Base-by-base conservation (phyloP, 2,888 invertebrate species). In the Campoplex capitator region DNA sequence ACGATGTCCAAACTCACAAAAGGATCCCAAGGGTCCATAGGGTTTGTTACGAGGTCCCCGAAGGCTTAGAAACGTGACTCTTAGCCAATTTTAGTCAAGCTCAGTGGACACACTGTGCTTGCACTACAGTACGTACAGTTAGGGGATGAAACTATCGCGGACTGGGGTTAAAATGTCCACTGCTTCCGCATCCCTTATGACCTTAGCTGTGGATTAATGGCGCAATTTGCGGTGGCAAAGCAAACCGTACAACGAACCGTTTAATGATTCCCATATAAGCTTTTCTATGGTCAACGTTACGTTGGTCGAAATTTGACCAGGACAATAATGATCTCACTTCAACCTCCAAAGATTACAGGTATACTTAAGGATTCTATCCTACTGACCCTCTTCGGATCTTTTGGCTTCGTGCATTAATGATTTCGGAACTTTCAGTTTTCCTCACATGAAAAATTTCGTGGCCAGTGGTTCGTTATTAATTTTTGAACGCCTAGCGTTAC, bases 131-230 rank as follows among this genome's bases (percentile, higher is more conserved):
- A 35, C 77, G 76, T n/a, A 76, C 51, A 77, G 77, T 77, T 74
- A 75, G 65, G 85, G 80, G 81, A 71, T 62, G 84, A 71, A 80
- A 84, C 80, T 77, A 77, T 73, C 16, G 56, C 45, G 45, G 6
- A 23, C 67, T 23, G 51, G 48, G 71, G 75, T 80, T 48, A 71
- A 67, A 62, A 62, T 42, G 51, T 32, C 35, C 38, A 45, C 65
- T 35, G 38, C 18, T 68, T 75, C 45, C 51, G 65, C 83, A 62
- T 54, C 73, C 62, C 54, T 56, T 67, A 45, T 83, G 84, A 85
- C 67, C 88, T 88, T 86, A 87, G 87, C 85, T 83, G 62, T 65
- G 85, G 88, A 92, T 91, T 91, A 90, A 92, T 91, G 85, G 88
- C 67, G 88, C 87, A 90, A 91, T 90, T 91, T 89, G 83, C 83